Evolutionary conservation across 2,797 vertebrate species (phyloP), one percentile per base, ranked within the genome.

Genomic region (Podarcis siculus): DNA sequence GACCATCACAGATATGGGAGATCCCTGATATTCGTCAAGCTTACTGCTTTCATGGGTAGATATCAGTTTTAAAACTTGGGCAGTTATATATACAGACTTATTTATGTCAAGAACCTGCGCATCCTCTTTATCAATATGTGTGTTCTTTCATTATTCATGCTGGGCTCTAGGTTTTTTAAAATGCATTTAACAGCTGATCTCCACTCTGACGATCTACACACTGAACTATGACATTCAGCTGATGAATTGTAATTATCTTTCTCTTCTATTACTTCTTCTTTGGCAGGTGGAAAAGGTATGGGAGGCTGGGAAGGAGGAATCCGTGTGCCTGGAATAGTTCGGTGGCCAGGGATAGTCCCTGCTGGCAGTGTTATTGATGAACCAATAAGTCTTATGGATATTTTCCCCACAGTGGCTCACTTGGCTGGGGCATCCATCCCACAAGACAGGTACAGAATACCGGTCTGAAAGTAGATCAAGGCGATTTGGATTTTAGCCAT

Each of bases 281-380:
- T 5, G 67, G 90, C 88, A 98, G 98, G 98, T 82, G 98, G 98
- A 64, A 98, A 97, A 94, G 97, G 95, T 2, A 98, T 98, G 98
- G 98, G 96, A 9, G 98, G 98, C 42, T 98, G 98, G 98, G 98
- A 98, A 94, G 98, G 98, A 2, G 98, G 98, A 8, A 98, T 98
- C 90, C 97, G 97, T 58, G 98, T 99, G 2, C 98, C 98, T 1
- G 98, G 98, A 32, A 97, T 98, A 92, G 95, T 98, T 90, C 97
- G 97, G 71, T 98, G 98, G 98, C 96, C 97, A 0, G 96, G 96
- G 95, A 87, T 97, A 67, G 42, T 99, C 86, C 92, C 96, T 67
- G 96, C 97, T 8, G 97, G 97, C 23, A 92, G 66, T 87, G 95
- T 97, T 7, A 93, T 98, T 58, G 90, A 97, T 4, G 97, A 98